Percentiles rank a stretch among this genome's conserved stretches.
phyloP scores from a whole-genome alignment of 2,113 vertebrate genomes.

The Scytalopus superciliaris region DNA sequence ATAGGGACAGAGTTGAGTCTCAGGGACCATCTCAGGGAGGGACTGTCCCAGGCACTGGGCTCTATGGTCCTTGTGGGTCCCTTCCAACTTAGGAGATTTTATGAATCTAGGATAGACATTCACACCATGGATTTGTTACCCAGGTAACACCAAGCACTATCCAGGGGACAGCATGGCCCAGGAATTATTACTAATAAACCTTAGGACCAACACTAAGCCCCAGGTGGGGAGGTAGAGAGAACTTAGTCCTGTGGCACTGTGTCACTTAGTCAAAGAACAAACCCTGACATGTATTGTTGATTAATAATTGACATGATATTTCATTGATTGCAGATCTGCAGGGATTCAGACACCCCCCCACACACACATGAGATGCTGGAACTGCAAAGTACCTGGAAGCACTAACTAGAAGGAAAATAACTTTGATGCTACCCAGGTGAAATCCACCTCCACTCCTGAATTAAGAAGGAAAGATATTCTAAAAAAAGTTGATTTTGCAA shows the following conservation, averaged over 20 bases:
- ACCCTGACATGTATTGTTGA: neutral
- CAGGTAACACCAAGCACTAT: neutral
- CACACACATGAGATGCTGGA: neutral
- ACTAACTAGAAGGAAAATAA: neutral
- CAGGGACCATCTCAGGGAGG: neutral
- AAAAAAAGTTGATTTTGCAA: neutral
- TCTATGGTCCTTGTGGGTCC: neutral
- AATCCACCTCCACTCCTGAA: neutral
- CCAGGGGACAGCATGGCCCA: neutral
- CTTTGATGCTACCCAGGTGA: neutral
- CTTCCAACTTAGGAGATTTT: neutral
- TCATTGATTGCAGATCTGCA: neutral
- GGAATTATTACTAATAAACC: neutral
- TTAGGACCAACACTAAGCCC: neutral
- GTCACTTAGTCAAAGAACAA: neutral
- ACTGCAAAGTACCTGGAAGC: neutral
- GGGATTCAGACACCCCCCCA: accelerated
- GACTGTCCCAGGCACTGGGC: neutral
- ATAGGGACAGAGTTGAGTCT: neutral
- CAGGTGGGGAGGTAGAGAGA: neutral
- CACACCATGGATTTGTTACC: neutral
- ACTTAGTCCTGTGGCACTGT: neutral
- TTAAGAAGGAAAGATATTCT: neutral
- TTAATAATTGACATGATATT: neutral
- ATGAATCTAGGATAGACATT: neutral